These are phyloP conservation scores for Cebus imitator DNA, from an alignment of 2,113 vertebrate genomes.

Conservation along the genomic window DNA sequence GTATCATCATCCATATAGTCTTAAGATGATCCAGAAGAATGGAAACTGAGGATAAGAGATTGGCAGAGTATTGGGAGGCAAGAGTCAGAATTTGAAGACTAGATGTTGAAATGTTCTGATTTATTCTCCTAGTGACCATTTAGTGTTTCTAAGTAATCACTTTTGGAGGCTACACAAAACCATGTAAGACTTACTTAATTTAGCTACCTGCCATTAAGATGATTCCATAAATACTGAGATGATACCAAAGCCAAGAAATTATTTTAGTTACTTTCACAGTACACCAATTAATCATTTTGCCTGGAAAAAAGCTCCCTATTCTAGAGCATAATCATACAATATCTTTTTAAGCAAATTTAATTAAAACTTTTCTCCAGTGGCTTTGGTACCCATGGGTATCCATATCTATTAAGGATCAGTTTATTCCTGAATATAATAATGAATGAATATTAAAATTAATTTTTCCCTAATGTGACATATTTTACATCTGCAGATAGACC, in stretches of 20 bases:
- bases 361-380: constrained; percentile 11
- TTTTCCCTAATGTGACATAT: not conserved
- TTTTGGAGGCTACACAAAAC: constrained; percentile 26
- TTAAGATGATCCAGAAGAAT: not conserved
- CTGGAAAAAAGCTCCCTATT: constrained; percentile 14
- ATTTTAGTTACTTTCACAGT: not conserved
- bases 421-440: constrained; percentile 9
- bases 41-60: not conserved
- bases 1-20: not conserved
- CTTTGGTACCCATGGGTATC: not conserved
- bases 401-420: not conserved
- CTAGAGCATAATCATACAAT: constrained; percentile 42
- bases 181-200: constrained; percentile 25
- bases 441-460: constrained; percentile 36
- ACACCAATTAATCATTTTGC: constrained; percentile 24
- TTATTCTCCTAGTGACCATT: constrained; percentile 6
- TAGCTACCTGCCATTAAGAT: constrained; percentile 44
- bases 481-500: not conserved
- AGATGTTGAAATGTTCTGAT: not conserved
- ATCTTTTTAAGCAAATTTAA: constrained; percentile 39
- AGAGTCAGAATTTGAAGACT: not conserved
- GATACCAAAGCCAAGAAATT: constrained; percentile 4
- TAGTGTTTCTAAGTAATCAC: constrained; percentile 43
- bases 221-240: constrained; percentile 47
- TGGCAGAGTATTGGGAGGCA: not conserved